Base-by-base conservation (phyloP, 2,888 invertebrate genomes). In the Drymonia ruficornis region DNA sequence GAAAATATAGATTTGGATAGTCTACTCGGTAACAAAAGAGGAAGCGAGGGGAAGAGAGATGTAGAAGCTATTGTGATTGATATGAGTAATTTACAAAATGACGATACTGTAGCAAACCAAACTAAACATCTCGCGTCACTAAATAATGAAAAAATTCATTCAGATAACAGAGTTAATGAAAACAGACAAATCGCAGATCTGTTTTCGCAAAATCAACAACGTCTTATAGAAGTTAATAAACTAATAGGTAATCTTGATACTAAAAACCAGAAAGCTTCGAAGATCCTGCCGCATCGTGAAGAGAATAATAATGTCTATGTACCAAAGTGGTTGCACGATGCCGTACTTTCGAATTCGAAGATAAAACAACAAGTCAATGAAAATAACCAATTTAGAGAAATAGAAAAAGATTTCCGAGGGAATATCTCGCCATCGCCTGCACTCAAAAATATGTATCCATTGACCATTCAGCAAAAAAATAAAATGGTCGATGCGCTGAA, bases 281-380 rank as follows among this genome's bases (percentile, higher is more conserved):
- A 62, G 46, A 67, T 79, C 11, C 13, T 70, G 1, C 57, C 76
- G 1, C 80, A 79, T 18, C 31, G 38, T 0, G 59, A 74, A 31
- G 57, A 59, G 0, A 75, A 68, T 49, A 67, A 74, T 34, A 71
- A 78, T 28, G 61, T 78, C 29, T 80, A 76, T 15, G 45, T 81
- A 6, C 80, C 83, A 3, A 56, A 65, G 40, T 71, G 70, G 75
- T 44, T 78, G 12, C 68, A 74, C 3, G 19, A 67, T 5, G 59
- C 62, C 13, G 36, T 72, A 0, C 4, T 58, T 8, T 15, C 36
- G 0, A 45, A 55, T 51, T 29, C 49, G 7, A 53, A 44, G 7
- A 16, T 56, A 7, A 61, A 60, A 59, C 7, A 36, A 2, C 0
- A 16, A 1, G 11, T 1, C 29, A 2, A 13, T 36, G 12, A 31